Percentiles rank a stretch among this genome's conserved stretches.
Evolutionary conservation across 2,113 vertebrate genomes (phyloP).

Genomic region (Cranoglanis bouderius): DNA sequence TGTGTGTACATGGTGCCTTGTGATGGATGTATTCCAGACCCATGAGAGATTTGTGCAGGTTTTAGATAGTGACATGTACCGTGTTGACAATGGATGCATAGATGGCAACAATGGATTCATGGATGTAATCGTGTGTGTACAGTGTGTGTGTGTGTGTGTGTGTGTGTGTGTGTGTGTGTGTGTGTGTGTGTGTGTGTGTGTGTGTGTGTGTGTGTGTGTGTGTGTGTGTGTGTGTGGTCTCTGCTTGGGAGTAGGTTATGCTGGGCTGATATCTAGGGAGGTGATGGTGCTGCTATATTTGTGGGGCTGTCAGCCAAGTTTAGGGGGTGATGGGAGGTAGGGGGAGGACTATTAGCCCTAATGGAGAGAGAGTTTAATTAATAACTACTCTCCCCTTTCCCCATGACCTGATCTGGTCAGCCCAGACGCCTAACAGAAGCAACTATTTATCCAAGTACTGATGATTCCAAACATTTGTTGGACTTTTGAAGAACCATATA

Average conservation of each 20-base stretch:
- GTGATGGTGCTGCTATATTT: slow-evolving; percentile 55
- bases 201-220: background rate
- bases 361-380: slow-evolving; percentile 77
- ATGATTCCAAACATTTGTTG: slow-evolving; percentile 53
- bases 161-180: slow-evolving; percentile 18
- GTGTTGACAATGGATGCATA: slow-evolving; percentile 27
- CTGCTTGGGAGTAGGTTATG: background rate
- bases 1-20: background rate
- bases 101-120: background rate
- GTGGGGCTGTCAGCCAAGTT: slow-evolving; percentile 65
- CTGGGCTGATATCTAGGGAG: slow-evolving; percentile 49
- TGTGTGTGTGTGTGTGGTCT: slow-evolving; percentile 14
- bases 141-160: background rate
- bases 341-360: slow-evolving; percentile 50
- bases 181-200: slow-evolving; percentile 20
- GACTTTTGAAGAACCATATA: slow-evolving; percentile 30
- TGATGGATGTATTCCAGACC: background rate
- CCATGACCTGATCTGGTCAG: slow-evolving; percentile 63
- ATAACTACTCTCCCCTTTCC: slow-evolving; percentile 76
- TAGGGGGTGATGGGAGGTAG: slow-evolving; percentile 41
- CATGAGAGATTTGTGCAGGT: background rate
- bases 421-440: slow-evolving; percentile 56
- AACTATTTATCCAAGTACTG: slow-evolving; percentile 54
- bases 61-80: background rate
- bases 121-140: slow-evolving; percentile 1